A percentile compares a stretch with the other conserved stretches of the same genome.
Conservation (phyloP, 1,140 invertebrate genomes). For the Drosophila micromelanica region DNA sequence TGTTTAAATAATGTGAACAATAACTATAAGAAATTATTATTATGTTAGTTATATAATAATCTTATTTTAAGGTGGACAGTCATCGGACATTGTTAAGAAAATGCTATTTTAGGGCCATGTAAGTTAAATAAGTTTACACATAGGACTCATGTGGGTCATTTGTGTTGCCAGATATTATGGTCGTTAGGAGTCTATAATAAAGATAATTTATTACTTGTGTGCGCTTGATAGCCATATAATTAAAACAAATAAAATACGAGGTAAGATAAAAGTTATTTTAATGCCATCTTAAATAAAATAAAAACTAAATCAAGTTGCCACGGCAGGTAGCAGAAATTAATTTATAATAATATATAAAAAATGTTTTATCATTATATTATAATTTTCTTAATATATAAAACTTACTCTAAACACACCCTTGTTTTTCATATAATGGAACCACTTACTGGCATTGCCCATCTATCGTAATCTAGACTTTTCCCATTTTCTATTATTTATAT, state of each 20-base stretch:
- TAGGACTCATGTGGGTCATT: too few species aligned
- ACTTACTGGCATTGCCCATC: slow-evolving; percentile 1
- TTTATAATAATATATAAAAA: too few species aligned
- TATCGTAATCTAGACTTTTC: slow-evolving; percentile 24
- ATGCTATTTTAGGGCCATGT: too few species aligned
- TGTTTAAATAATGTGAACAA: slow-evolving; percentile 4
- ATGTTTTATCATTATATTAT: not conserved
- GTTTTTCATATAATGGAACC: slow-evolving; percentile 13
- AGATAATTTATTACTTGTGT: too few species aligned
- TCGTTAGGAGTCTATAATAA: too few species aligned
- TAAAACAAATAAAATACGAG: not conserved
- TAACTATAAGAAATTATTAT: not conserved
- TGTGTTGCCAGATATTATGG: too few species aligned
- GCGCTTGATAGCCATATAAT: too few species aligned
- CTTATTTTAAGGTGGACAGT: not conserved
- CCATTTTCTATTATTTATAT: slow-evolving; percentile 34
- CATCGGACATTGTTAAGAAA: too few species aligned
- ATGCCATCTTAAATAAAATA: too few species aligned
- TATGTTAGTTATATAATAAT: slow-evolving; percentile 3
- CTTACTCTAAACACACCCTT: not conserved
- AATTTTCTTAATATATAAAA: not conserved
- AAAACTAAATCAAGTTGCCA: too few species aligned
- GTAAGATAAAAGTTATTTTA: not conserved
- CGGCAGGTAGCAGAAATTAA: too few species aligned
- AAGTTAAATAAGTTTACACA: too few species aligned